Evolutionary conservation across 2,888 invertebrate genomes (phyloP), one percentile per base, ranked within the genome.

Genomic region (Prionchulus punctatus): DNA sequence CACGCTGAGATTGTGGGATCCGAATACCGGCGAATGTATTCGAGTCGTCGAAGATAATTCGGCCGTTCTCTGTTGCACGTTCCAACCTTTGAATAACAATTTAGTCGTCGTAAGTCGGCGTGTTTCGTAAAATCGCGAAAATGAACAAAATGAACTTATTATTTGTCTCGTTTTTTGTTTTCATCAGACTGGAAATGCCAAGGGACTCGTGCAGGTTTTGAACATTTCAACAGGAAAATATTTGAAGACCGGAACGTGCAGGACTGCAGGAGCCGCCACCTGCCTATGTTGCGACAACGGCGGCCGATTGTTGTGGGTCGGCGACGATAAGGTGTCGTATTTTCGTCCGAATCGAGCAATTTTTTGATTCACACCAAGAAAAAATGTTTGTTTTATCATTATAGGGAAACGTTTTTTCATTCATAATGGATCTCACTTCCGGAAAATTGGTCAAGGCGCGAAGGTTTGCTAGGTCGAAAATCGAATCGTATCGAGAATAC

Each of bases 181-280:
- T 47, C 21, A 53, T 43, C 54, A 82, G 81, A 79, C 81, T 47
- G 85, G 85, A 0, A 85, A 83, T 66, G 79, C 79, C 12, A 77
- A 79, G 64, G 84, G 85, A 15, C 79, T 82, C 73, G 79, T 88
- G 1, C 81, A 83, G 67, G 81, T 86, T 23, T 77, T 86, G 50
- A 88, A 88, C 69, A 80, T 87, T 31, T 88, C 87, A 0, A 87
- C 86, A 1, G 87, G 87, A 51, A 83, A 85, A 63, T 84, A 83
- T 68, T 79, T 82, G 15, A 30, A 78, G 73, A 72, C 71, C 54
- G 73, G 73, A 27, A 76, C 73, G 30, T 73, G 76, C 55, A 78
- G 78, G 64, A 73, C 79, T 31, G 75, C 77, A 15, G 80, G 65
- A 4, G 60, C 62, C 30, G 74, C 86, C 42, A 72, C 82, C 63